Base-by-base conservation (phyloP, 2,113 vertebrate species). In the Chrysemys picta region DNA sequence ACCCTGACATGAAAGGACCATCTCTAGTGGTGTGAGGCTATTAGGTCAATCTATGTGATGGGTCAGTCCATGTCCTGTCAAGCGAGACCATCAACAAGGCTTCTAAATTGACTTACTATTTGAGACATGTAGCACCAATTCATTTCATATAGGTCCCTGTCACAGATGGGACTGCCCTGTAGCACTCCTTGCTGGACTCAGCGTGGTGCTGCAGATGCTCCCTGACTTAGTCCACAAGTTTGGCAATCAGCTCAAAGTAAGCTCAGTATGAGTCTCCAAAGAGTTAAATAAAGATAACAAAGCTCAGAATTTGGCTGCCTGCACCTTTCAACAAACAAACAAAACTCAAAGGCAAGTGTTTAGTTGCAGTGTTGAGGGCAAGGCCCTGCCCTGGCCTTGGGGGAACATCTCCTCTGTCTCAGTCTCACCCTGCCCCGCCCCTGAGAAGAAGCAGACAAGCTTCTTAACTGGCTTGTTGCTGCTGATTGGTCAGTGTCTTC, bases 21-120 rank as follows among this genome's bases (percentile, higher is more conserved):
- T 12, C 31, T 53, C 35, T 91, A 92, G 85, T 87, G 86, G 95
- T 87, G 22, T 90, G 85, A 85, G 89, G 85, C 72, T 89, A 85
- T 93, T 95, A 87, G 92, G 92, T 96, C 84, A 92, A 12, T 22
- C 22, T 45, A 38, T 92, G 93, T 95, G 91, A 92, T 93, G 94
- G 89, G 89, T 92, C 89, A 92, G 82, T 97, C 93, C 90, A 31
- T 94, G 87, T 85, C 93, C 17, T 91, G 50, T 89, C 89, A 79
- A 81, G 62, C 81, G 24, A 92, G 62, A 85, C 92, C 86, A 91
- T 92, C 90, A 95, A 93, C 93, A 91, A 80, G 88, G 96, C 85
- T 94, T 95, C 95, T 95, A 88, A 82, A 95, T 87, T 78, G 54
- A 47, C 86, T 85, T 56, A 59, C 5, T 59, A 6, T 10, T 69